Evolutionary conservation across 2,888 invertebrate genomes (phyloP).

Genomic region (Crocallis elinguaria): DNA sequence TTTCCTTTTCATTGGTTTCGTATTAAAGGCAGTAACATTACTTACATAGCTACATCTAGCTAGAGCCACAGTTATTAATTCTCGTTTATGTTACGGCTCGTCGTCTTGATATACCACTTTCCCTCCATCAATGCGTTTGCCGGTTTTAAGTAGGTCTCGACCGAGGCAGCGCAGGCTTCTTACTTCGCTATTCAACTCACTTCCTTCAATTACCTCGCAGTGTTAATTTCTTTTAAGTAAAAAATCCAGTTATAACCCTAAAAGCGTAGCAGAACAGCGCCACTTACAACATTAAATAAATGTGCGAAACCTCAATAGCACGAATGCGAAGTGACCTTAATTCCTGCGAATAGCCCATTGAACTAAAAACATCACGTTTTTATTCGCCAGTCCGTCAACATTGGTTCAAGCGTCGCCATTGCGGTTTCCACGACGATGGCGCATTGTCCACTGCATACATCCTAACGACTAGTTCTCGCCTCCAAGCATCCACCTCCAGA

Average conservation of each 20-base stretch:
- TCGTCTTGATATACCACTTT: slow-evolving; percentile 53
- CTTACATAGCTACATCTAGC: not conserved
- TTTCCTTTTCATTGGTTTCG: too few relatives aligned
- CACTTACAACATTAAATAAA: not conserved
- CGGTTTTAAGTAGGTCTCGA: slow-evolving; percentile 42
- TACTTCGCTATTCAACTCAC: not conserved
- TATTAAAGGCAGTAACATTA: not conserved
- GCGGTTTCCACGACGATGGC: slow-evolving; percentile 23
- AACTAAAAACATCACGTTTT: slow-evolving; percentile 25
- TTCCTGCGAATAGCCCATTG: slow-evolving; percentile 35
- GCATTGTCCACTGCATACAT: slow-evolving; percentile 42
- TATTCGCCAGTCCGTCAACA: slow-evolving; percentile 30
- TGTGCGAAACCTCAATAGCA: slow-evolving; percentile 1
- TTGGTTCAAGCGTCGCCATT: slow-evolving; percentile 31
- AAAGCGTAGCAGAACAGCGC: not conserved
- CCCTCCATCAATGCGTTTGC: slow-evolving; percentile 51
- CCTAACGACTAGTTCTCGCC: slow-evolving; percentile 35
- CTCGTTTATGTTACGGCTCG: slow-evolving; percentile 25
- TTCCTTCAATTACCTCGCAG: not conserved
- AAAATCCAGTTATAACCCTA: not conserved
- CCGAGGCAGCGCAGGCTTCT: slow-evolving; percentile 19
- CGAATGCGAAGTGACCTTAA: slow-evolving; percentile 23
- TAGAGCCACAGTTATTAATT: slow-evolving; percentile 25
- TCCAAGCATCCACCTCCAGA: slow-evolving; percentile 52
- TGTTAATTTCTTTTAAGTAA: not conserved